Evolutionary conservation across 2,888 invertebrate species (phyloP).

Genomic region (Fissipunctia ypsillon): DNA sequence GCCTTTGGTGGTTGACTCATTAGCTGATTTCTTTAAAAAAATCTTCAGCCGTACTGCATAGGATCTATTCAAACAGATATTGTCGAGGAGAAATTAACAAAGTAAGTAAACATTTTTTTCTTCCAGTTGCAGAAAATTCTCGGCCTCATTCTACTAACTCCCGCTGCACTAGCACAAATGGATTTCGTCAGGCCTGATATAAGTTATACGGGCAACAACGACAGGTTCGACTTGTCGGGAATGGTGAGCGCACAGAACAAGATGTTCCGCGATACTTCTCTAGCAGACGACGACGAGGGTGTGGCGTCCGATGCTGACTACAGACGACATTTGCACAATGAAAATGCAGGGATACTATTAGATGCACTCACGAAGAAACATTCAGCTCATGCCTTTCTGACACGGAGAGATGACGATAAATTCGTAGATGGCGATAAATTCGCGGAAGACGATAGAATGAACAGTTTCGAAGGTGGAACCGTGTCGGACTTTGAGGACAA

Average conservation of each 20-base stretch:
- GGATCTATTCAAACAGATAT: background rate
- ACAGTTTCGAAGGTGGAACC: constrained; percentile 34
- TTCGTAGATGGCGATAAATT: constrained; percentile 70
- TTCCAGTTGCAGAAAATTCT: constrained; percentile 39
- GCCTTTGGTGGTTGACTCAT: background rate
- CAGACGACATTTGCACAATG: constrained; percentile 45
- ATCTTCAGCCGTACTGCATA: background rate
- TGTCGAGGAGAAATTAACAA: background rate
- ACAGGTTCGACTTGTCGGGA: constrained; percentile 76
- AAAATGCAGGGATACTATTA: background rate
- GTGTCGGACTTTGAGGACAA: constrained; percentile 68
- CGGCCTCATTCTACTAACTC: constrained; percentile 26
- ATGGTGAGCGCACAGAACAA: constrained; percentile 71
- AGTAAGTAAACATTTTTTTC: background rate
- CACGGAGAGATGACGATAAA: constrained; percentile 37
- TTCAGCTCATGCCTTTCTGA: background rate
- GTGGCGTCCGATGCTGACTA: constrained; percentile 44
- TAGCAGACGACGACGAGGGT: background rate
- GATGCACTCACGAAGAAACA: background rate
- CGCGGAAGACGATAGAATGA: constrained; percentile 71
- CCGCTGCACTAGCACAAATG: constrained; percentile 63
- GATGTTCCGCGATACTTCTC: constrained; percentile 16
- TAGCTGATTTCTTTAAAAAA: background rate
- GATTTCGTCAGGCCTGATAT: constrained; percentile 75
- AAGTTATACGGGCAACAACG: constrained; percentile 75